Evolutionary conservation across 2,888 invertebrate species (phyloP).

Genomic region (Chydorus sphaericus): DNA sequence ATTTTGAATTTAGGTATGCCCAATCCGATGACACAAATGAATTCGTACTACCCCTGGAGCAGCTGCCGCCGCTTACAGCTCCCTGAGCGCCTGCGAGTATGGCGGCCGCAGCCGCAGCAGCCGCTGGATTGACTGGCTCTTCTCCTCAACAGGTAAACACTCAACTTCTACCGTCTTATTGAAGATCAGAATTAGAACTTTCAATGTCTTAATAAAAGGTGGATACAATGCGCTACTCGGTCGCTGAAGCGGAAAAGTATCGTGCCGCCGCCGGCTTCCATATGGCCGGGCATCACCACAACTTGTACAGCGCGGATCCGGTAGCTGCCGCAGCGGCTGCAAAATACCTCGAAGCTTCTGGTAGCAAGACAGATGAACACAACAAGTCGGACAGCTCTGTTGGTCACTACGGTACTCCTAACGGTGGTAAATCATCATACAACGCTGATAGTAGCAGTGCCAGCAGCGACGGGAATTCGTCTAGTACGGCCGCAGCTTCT

Average conservation of each 20-base stretch:
- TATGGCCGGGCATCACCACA: conserved; percentile 35
- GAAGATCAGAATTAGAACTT: neutral
- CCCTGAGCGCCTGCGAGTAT: conserved; percentile 53
- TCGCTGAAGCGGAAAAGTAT: conserved; percentile 45
- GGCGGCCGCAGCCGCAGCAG: conserved; percentile 55
- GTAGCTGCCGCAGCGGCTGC: conserved; percentile 34
- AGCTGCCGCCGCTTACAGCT: conserved; percentile 53
- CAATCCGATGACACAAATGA: conserved; percentile 51
- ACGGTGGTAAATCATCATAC: neutral
- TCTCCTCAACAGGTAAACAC: conserved; percentile 41
- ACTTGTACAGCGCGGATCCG: neutral
- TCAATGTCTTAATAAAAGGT: neutral
- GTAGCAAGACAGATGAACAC: neutral
- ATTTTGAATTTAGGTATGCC: conserved; percentile 45
- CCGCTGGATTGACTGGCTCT: conserved; percentile 47
- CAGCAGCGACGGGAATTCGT: conserved; percentile 47
- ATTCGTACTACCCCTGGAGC: conserved; percentile 39
- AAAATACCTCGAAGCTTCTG: conserved; percentile 40
- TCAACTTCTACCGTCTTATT: neutral
- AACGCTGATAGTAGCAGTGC: conserved; percentile 32
- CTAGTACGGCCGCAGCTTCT: conserved; percentile 29
- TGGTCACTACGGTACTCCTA: neutral
- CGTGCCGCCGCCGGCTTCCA: conserved; percentile 42
- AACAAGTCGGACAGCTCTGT: neutral
- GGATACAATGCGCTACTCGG: conserved; percentile 28